Evolutionary conservation across 1,140 invertebrate genomes (phyloP), one percentile per base, ranked within the genome.

Genomic region (Drosophila subobscura): DNA sequence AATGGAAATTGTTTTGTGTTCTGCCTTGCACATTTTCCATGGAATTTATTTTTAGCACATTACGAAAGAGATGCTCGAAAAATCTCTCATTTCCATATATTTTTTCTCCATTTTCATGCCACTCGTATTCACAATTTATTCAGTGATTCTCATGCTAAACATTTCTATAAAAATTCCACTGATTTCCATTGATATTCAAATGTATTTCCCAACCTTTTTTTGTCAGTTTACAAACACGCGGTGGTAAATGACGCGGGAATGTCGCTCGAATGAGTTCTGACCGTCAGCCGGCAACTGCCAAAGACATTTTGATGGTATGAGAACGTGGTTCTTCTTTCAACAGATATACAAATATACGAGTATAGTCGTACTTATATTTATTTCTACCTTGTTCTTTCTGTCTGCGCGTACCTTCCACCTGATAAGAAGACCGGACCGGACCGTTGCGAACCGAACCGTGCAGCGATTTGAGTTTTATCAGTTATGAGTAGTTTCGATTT

Each of bases 41-140:
- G 75, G 65, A 60, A 47, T 46, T 74, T 85, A 85, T 85, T 86
- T 81, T 67, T 86, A 85, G 77, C 57, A 57, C 81, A 81, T 86
- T 81, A 86, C 81, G 73, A 86, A 86, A 81, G 61, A 40, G 45
- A 25, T 67, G 67, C 33, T 52, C 46, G 22, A 61, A 60, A 46
- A 40, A 46, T 46, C 57, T 27, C 25, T 29, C 16, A 47, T 57
- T 27, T 59, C 41, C 46, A 50, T 33, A 10, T 27, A 40, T 23
- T 33, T 37, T 72, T 61, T 61, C 25, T n/a, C 27, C 5, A 23
- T 4, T 5, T 40, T 12, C 3, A 10, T 37, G 33, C 2, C 33
- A 3, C 5, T 0, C 29, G 10, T 33, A 33, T 8, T 8, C 8
- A 37, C 33, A 37, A 37, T 37, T 37, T 37, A 37, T 37, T 37